Base-by-base conservation (phyloP, 2,888 invertebrate genomes). In the Melanophora roralis region DNA sequence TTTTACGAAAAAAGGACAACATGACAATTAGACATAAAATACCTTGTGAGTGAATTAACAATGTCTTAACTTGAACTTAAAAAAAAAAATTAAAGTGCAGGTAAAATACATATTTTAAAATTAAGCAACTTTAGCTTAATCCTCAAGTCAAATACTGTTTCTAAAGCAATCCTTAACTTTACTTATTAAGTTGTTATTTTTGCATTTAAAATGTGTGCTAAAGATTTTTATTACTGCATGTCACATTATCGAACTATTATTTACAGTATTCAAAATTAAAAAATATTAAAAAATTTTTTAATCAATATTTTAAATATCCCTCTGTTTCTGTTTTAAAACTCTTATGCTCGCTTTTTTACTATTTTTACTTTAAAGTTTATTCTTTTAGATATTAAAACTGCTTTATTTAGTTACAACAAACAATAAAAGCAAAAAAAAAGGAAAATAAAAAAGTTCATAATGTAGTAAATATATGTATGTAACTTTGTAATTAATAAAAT, bases 201-300 rank as follows among this genome's bases (percentile, higher is more conserved):
- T 38, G 43, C 27, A 43, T 23, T 23, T 60, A 0, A 40, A 23
- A 59, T 40, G 12, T 47, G 2, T 12, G 23, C 40, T 7, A 21
- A 57, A 12, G 3, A 47, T 19, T 23, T 49, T n/a, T 23, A 23
- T 16, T n/a, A 55, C 16, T 62, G 53, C 53, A 62, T 72, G 45
- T 72, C 72, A 72, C n/a, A n/a, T n/a, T 72, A 72, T 62, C 72
- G 62, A 72, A n/a, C 51, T 60, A 62, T 71, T 60, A 62, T 72
- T 62, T 72, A 62, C 72, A 72, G 72, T 72, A 72, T 72, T 72
- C 23, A 72, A 62, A 62, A 62, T 62, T 71, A 43, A 72, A 72
- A 62, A 72, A 72, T 62, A 62, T 11, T 40, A 40, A n/a, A 40
- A 60, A 27, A 47, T 45, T 57, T n/a, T n/a, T 1, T 19, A 47